Base-by-base conservation (phyloP, 2,797 vertebrate genomes). In the Fratercula arctica region DNA sequence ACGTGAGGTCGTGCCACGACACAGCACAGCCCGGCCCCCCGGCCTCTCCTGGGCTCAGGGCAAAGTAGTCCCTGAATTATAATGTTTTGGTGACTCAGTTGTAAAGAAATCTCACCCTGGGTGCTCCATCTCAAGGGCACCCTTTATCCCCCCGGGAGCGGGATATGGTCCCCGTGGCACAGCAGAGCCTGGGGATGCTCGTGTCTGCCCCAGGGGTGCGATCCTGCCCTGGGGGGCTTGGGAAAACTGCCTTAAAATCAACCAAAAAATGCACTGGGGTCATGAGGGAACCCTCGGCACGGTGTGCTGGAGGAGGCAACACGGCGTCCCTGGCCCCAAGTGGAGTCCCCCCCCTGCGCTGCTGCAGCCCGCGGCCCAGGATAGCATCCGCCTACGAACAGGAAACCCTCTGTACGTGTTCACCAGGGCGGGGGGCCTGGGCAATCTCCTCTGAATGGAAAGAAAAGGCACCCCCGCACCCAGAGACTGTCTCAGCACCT, bases 371-470 rank as follows among this genome's bases (percentile, higher is more conserved):
- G 41, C 5, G 3, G 84, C 91, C 70, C 67, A 61, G 94, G 81
- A 94, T 92, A 93, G 95, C 80, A 94, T 41, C 95, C 94, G 53
- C 96, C 96, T 43, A 96, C 95, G 15, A 54, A 84, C 96, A 97
- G 96, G 96, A 97, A 97, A 93, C 94, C 91, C 94, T 93, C 81
- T 4, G 86, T 16, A 13, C 3, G 39, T 2, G 54, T 17, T 67
- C 15, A 3, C n/a, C 6, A 75, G 51, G 78, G 81, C 13, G 29
- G 77, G 73, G 83, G 48, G 29, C 23, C 29, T 11, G 46, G 86
- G 95, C 92, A 89, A 93, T 95, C 95, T 96, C 95, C 92, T 96
- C 81, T 21, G 66, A 92, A 63, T 90, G 94, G 96, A 97, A 95
- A 95, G 67, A 76, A 95, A 93, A 81, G 33, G 16, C 26, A 13